A percentile compares a stretch with the other conserved stretches of the same genome.
Evolutionary conservation across 2,888 invertebrate genomes (phyloP).

Genomic region (Dicyrtomina minuta): DNA sequence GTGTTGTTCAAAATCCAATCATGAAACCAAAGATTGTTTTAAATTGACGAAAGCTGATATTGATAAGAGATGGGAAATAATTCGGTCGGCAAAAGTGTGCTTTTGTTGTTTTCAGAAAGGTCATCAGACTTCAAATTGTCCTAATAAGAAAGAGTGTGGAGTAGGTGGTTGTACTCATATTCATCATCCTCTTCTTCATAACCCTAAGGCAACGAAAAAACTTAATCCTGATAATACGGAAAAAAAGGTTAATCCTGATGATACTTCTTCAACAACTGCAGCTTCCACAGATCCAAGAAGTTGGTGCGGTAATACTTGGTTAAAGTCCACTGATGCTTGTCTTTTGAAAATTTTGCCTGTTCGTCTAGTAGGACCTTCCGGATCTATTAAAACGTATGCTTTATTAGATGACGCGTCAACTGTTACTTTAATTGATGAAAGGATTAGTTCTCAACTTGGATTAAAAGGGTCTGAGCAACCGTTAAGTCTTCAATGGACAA

Average conservation of each 20-base stretch:
- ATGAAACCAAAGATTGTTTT: constrained; percentile 8
- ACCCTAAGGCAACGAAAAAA: background rate
- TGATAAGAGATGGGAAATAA: constrained; percentile 1
- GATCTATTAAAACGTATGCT: constrained; percentile 13
- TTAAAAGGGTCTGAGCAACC: too few relatives aligned
- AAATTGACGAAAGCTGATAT: background rate
- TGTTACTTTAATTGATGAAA: constrained; percentile 15
- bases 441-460: constrained; percentile 15
- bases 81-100: background rate
- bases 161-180: constrained; percentile 4
- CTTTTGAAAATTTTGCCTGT: constrained; percentile 24
- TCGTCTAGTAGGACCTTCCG: background rate
- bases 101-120: constrained; percentile 9
- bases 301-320: too few relatives aligned
- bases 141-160: constrained; percentile 1
- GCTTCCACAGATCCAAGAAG: too few relatives aligned
- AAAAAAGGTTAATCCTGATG: too few relatives aligned
- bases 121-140: background rate
- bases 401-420: constrained; percentile 30
- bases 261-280: too few relatives aligned
- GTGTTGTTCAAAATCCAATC: constrained; percentile 5
- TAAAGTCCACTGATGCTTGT: too few relatives aligned
- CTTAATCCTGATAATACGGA: too few relatives aligned
- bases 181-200: constrained; percentile 20
- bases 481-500: too few relatives aligned